A percentile compares a stretch with the other conserved stretches of the same genome.
Conservation (phyloP, 2,888 invertebrate genomes). For the Ophraella communa region DNA sequence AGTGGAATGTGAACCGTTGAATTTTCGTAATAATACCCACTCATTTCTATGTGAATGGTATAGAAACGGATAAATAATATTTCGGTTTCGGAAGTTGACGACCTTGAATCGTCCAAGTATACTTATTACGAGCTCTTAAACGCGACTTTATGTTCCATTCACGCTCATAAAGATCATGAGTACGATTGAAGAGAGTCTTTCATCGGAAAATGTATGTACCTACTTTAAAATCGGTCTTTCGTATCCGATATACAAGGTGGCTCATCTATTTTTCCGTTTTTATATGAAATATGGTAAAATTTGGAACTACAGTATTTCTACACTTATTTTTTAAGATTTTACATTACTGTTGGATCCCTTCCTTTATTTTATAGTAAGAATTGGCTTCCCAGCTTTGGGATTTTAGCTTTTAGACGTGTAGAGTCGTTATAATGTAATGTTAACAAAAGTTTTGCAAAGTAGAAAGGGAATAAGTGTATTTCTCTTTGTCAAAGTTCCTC, state of each 20-base stretch:
- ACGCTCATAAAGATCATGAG: neutral
- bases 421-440: too few species aligned
- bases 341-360: too few species aligned
- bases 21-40: conserved; percentile 38
- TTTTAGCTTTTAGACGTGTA: too few species aligned
- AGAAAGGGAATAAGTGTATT: too few species aligned
- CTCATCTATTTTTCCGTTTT: neutral
- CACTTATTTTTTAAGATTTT: too few species aligned
- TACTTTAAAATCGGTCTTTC: neutral
- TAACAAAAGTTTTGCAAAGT: too few species aligned
- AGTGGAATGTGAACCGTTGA: conserved; percentile 42
- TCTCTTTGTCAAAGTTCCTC: too few species aligned
- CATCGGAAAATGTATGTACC: neutral
- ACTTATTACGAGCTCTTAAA: neutral
- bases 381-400: too few species aligned
- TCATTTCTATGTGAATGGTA: conserved; percentile 34
- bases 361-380: too few species aligned
- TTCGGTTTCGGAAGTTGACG: conserved; percentile 53
- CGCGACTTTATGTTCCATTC: conserved; percentile 43
- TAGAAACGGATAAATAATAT: conserved; percentile 19
- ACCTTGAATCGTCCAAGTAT: conserved; percentile 55
- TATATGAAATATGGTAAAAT: too few species aligned
- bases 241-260: neutral
- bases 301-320: too few species aligned
- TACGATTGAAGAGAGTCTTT: neutral